phyloP scores from a whole-genome alignment of 2,888 invertebrate genomes.

The Tricholauxania praeusta region DNA sequence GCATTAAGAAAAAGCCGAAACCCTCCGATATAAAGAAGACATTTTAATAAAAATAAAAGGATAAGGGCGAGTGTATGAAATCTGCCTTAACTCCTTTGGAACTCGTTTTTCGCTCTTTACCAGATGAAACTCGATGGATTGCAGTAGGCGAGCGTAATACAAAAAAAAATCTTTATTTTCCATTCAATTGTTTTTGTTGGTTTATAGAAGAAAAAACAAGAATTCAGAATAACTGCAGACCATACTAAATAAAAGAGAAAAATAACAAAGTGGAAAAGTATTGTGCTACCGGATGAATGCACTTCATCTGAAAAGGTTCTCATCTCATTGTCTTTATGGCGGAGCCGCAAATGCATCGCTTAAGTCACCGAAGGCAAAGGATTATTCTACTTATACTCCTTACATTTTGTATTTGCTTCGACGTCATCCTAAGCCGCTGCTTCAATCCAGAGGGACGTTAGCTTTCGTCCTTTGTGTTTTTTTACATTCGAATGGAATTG shows the following conservation, averaged over 20 bases:
- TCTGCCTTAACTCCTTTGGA: neutral
- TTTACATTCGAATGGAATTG: constrained; percentile 10
- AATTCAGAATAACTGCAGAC: constrained; percentile 57
- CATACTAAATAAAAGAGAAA: constrained; percentile 45
- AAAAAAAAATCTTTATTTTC: constrained; percentile 26
- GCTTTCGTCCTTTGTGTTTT: neutral
- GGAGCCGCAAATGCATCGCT: constrained; percentile 23
- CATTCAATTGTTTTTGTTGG: constrained; percentile 11
- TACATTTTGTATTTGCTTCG: constrained; percentile 51
- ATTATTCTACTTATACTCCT: constrained; percentile 51
- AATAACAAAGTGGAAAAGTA: constrained; percentile 48
- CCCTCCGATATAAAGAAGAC: constrained; percentile 1
- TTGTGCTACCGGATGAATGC: constrained; percentile 60
- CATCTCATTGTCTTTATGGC: constrained; percentile 30
- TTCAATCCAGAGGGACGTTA: neutral
- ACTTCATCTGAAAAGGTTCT: constrained; percentile 56
- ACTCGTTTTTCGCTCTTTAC: neutral
- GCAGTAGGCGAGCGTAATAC: neutral
- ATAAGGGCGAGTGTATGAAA: neutral
- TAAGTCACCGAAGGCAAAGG: constrained; percentile 40
- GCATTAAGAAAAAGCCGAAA: constrained; percentile 13
- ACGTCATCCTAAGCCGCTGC: neutral
- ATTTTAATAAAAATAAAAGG: constrained; percentile 12
- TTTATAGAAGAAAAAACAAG: constrained; percentile 44
- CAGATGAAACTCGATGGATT: neutral